These are phyloP conservation scores for Phrynosoma blainvillii DNA, from an alignment of 2,113 vertebrate species.

Conservation along the genomic window DNA sequence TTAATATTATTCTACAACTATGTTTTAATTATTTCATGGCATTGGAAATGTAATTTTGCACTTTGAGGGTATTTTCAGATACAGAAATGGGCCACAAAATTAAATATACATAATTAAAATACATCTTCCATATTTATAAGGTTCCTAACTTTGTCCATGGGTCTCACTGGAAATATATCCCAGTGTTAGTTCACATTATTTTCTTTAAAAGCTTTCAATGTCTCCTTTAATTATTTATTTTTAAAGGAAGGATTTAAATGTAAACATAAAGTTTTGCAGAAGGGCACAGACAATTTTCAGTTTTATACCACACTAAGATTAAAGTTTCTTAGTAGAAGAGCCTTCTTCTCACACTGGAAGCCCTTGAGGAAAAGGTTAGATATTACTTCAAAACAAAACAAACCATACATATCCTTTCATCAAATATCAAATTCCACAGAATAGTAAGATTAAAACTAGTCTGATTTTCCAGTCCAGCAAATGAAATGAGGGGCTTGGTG, in stretches of 20 bases:
- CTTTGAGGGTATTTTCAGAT: background rate
- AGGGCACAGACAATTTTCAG: constrained; percentile 14
- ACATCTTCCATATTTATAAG: background rate
- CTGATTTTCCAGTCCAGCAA: constrained; percentile 30
- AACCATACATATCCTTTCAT: constrained; percentile 36
- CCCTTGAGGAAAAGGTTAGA: constrained; percentile 23
- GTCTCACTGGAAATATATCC: background rate
- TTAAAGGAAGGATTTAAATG: constrained; percentile 47
- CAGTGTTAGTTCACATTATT: background rate
- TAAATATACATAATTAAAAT: background rate
- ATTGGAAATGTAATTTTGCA: background rate
- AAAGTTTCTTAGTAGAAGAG: constrained; percentile 39
- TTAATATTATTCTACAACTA: background rate
- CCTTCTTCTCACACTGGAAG: background rate
- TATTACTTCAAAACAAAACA: constrained; percentile 14
- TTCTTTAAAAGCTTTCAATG: background rate
- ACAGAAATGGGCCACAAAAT: background rate
- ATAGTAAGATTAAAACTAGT: constrained; percentile 30
- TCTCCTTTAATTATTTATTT: background rate
- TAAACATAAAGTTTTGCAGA: constrained; percentile 11
- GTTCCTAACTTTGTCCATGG: background rate
- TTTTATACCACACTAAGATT: constrained; percentile 30
- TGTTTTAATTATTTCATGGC: background rate
- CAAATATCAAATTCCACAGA: constrained; percentile 34
- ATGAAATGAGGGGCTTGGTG: background rate